phyloP scores from a whole-genome alignment of 2,888 invertebrate species.

The Sympetrum striolatum region DNA sequence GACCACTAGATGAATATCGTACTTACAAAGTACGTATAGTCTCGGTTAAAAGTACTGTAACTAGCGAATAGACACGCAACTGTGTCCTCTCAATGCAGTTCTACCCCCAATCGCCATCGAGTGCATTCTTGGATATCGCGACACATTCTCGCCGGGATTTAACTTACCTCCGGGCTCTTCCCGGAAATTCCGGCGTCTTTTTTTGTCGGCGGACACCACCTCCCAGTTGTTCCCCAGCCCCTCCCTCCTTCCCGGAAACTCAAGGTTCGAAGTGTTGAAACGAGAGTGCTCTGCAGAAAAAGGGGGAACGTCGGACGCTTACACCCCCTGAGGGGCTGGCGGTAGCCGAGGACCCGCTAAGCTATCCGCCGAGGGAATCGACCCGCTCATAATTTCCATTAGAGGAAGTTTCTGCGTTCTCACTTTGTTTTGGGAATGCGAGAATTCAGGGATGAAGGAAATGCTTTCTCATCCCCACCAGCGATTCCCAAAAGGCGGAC shows the following conservation, averaged over 20 bases:
- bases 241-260: neutral
- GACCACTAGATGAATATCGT: too few relatives aligned
- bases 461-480: neutral
- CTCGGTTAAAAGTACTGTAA: neutral
- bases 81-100: neutral
- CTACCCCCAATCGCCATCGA: neutral
- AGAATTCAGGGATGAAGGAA: slow-evolving; percentile 41
- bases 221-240: neutral
- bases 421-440: slow-evolving; percentile 45
- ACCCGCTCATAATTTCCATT: slow-evolving; percentile 46
- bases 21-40: too few relatives aligned
- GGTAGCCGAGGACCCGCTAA: slow-evolving; percentile 55
- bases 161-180: neutral
- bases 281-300: slow-evolving; percentile 27
- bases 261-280: slow-evolving; percentile 25
- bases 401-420: slow-evolving; percentile 47
- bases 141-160: neutral
- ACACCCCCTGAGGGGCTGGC: slow-evolving; percentile 56
- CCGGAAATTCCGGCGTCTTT: slow-evolving; percentile 6
- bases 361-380: slow-evolving; percentile 46
- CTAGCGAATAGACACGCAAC: neutral
- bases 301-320: slow-evolving; percentile 51
- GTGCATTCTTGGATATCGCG: neutral
- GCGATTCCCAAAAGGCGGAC: slow-evolving; percentile 49
- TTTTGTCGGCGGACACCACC: slow-evolving; percentile 15